These are phyloP conservation scores for Drosophila flavopinicola DNA, from an alignment of 2,888 invertebrate species.

Conservation along the genomic window DNA sequence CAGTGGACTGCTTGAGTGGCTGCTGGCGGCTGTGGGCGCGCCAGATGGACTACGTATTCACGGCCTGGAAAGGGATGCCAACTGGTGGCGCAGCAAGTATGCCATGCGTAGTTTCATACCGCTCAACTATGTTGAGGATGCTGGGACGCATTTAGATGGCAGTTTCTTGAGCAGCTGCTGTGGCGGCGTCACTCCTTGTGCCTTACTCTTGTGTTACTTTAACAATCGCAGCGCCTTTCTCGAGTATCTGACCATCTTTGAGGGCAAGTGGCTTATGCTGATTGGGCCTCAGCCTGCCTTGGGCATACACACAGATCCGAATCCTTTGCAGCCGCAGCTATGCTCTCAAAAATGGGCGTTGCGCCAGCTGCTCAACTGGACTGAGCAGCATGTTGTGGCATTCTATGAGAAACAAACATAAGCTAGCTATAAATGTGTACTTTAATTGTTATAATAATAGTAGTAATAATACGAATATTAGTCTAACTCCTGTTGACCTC, in stretches of 20 bases:
- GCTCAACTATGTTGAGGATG: slow-evolving; percentile 86
- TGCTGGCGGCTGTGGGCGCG: slow-evolving; percentile 86
- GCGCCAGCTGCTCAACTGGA: slow-evolving; percentile 86
- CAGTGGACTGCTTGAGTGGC: slow-evolving; percentile 93
- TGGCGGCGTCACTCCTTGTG: slow-evolving; percentile 77
- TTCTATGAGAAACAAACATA: slow-evolving; percentile 85
- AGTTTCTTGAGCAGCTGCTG: slow-evolving; percentile 85
- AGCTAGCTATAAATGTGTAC: slow-evolving; percentile 18
- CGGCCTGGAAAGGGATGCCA: slow-evolving; percentile 91
- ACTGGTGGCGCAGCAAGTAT: slow-evolving; percentile 92
- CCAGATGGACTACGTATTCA: slow-evolving; percentile 58
- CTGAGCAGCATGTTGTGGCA: slow-evolving; percentile 88
- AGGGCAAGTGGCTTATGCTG: slow-evolving; percentile 89
- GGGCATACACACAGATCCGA: slow-evolving; percentile 89
- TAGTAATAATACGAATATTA: slow-evolving; percentile 9
- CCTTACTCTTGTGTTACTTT: slow-evolving; percentile 92
- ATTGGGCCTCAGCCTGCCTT: slow-evolving; percentile 89
- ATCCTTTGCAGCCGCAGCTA: slow-evolving; percentile 87
- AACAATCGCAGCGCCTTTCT: slow-evolving; percentile 89
- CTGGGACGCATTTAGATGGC: slow-evolving; percentile 30
- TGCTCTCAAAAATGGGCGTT: slow-evolving; percentile 86
- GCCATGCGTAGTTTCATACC: slow-evolving; percentile 90
- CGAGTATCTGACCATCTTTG: slow-evolving; percentile 88
- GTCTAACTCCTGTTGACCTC: slow-evolving; percentile 90
- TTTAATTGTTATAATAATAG: slow-evolving; percentile 36